Evolutionary conservation across 2,888 invertebrate species (phyloP).

Genomic region (Drosophila emarginata): DNA sequence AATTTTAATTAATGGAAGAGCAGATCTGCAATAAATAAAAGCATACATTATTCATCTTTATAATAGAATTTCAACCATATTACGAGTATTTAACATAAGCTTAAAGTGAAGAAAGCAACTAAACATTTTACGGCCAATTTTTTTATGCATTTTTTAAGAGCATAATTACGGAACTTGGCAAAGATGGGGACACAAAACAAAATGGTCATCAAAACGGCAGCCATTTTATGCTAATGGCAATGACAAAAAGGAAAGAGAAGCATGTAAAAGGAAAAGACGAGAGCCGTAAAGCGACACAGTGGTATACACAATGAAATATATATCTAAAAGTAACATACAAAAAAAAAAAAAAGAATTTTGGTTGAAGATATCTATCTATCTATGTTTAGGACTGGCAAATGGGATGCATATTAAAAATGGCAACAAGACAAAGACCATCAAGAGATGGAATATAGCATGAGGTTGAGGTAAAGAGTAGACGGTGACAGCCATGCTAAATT

Average conservation of each 20-base stretch:
- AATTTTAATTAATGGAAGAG: slow-evolving; percentile 29
- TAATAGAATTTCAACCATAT: slow-evolving; percentile 1
- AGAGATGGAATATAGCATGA: background rate
- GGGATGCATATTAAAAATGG: slow-evolving; percentile 63
- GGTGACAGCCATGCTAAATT: slow-evolving; percentile 47
- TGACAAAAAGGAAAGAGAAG: slow-evolving; percentile 15
- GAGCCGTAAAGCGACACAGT: background rate
- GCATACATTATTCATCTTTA: too few species aligned
- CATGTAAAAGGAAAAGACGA: background rate
- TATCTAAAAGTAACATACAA: slow-evolving; percentile 41
- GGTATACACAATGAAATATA: slow-evolving; percentile 35
- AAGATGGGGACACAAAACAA: slow-evolving; percentile 6
- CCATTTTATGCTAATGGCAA: slow-evolving; percentile 60
- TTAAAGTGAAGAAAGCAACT: slow-evolving; percentile 9
- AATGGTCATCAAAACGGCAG: slow-evolving; percentile 35
- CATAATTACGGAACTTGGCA: slow-evolving; percentile 53
- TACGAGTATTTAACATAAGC: slow-evolving; percentile 8
- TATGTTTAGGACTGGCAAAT: slow-evolving; percentile 52
- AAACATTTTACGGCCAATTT: slow-evolving; percentile 44
- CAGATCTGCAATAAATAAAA: slow-evolving; percentile 47
- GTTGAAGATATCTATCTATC: slow-evolving; percentile 34
- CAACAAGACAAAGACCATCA: slow-evolving; percentile 35
- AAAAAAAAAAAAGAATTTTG: slow-evolving; percentile 30
- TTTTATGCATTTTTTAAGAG: slow-evolving; percentile 56
- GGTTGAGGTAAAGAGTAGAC: background rate